A percentile compares a stretch with the other conserved stretches of the same genome.
phyloP scores from a whole-genome alignment of 2,113 vertebrate species.

The Neomonachus schauinslandi region DNA sequence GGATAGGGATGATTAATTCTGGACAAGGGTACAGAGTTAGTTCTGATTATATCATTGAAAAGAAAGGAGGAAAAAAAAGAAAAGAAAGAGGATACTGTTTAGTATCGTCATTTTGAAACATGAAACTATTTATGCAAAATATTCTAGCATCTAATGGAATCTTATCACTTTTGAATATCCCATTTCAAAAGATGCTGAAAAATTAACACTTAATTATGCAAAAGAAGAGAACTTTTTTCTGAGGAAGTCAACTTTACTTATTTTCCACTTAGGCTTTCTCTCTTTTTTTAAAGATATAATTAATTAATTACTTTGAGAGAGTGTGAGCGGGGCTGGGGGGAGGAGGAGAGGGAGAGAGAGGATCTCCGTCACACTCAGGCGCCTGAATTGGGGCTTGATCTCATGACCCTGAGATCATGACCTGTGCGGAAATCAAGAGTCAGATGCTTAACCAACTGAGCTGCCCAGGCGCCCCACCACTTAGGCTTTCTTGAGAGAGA shows the following conservation, averaged over 20 bases:
- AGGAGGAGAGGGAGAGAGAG: not conserved
- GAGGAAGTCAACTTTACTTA: not conserved
- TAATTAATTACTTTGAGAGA: not conserved
- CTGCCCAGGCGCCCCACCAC: not conserved
- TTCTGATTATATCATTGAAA: not conserved
- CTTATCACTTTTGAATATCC: not conserved
- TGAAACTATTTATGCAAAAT: not conserved
- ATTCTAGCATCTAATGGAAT: not conserved
- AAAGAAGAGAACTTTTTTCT: not conserved
- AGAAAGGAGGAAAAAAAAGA: not conserved
- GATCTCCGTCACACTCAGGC: not conserved
- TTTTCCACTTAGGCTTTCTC: not conserved
- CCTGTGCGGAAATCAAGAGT: not conserved
- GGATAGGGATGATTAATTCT: constrained; percentile 59
- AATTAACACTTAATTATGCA: not conserved
- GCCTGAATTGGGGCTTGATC: not conserved
- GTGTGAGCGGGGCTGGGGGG: not conserved
- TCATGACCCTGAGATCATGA: not conserved
- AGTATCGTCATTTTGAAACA: not conserved
- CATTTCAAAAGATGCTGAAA: not conserved
- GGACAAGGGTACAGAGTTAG: not conserved
- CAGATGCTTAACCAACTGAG: not conserved
- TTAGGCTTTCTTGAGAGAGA: not conserved
- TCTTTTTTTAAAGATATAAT: not conserved
- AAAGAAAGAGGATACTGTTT: not conserved